phyloP scores from a whole-genome alignment of 2,888 invertebrate species.

The Mongoloraphidia duomilia region DNA sequence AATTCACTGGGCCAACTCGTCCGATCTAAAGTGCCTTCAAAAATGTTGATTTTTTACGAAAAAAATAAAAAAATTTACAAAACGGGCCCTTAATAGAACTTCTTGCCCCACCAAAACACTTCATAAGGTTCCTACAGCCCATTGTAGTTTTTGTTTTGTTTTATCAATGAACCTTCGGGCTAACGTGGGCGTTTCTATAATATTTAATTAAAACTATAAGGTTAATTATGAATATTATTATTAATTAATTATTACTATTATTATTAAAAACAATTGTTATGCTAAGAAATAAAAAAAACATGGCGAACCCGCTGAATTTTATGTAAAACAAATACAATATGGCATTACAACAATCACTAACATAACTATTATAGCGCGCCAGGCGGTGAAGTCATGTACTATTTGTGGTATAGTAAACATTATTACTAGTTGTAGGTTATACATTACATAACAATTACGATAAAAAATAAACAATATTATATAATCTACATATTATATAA shows the following conservation, averaged over 20 bases:
- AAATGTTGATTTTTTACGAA: conserved; percentile 74
- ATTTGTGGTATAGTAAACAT: conserved; percentile 34
- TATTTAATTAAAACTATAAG: conserved; percentile 24
- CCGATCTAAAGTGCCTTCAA: conserved; percentile 92
- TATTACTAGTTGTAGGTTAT: conserved; percentile 7
- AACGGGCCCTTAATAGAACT: conserved; percentile 82
- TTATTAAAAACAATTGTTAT: conserved; percentile 25
- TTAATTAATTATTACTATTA: conserved; percentile 32
- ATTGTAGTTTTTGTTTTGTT: conserved; percentile 23
- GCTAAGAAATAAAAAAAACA: conserved; percentile 22
- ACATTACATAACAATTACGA: conserved; percentile 2
- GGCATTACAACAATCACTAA: conserved; percentile 5
- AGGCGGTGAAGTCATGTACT: conserved; percentile 25
- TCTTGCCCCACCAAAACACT: conserved; percentile 49
- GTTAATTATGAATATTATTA: conserved; percentile 34
- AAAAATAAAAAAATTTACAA: conserved; percentile 56
- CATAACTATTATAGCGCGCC: conserved; percentile 9
- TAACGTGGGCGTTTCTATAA: too few species aligned
- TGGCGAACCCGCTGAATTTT: background rate
- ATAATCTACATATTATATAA: conserved; percentile 3
- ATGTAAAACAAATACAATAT: background rate
- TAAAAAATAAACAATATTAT: conserved; percentile 1
- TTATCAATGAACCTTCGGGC: too few species aligned
- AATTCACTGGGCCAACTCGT: conserved; percentile 82
- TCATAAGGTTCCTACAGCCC: conserved; percentile 27